Evolutionary conservation across 2,888 invertebrate species (phyloP).

Genomic region (Eledona agricola): DNA sequence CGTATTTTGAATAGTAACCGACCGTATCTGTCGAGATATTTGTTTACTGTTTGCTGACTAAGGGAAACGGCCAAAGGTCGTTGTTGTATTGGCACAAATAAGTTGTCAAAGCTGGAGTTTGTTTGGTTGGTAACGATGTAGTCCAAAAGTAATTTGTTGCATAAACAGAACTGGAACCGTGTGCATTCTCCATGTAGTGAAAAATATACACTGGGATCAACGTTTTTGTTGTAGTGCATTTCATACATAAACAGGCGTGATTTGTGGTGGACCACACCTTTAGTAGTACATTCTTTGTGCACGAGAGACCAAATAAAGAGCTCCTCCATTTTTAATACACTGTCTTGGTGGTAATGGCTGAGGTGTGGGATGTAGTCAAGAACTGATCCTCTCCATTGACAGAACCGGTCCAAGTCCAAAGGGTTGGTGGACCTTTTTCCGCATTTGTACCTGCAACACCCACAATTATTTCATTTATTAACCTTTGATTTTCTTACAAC

Average conservation of each 20-base stretch:
- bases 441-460: conserved; percentile 26
- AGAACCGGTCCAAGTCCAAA: conserved; percentile 5
- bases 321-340: conserved; percentile 4
- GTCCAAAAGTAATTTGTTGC: too few species aligned
- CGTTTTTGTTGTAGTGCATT: conserved; percentile 19
- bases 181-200: neutral
- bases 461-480: too few species aligned
- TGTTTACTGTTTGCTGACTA: too few species aligned
- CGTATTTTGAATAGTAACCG: neutral
- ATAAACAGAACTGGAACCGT: too few species aligned
- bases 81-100: too few species aligned
- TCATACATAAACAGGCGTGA: conserved; percentile 26
- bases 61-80: too few species aligned
- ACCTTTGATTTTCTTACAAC: too few species aligned
- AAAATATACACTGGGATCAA: neutral
- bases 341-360: conserved; percentile 16
- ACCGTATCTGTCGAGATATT: neutral
- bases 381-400: conserved; percentile 17
- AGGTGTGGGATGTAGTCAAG: conserved; percentile 19
- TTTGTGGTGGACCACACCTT: conserved; percentile 32
- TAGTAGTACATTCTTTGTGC: conserved; percentile 27
- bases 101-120: too few species aligned
- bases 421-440: conserved; percentile 5
- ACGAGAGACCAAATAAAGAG: conserved; percentile 6
- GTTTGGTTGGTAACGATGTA: too few species aligned